phyloP scores from a whole-genome alignment of 2,797 vertebrate genomes.

The Australoheros facetus region DNA sequence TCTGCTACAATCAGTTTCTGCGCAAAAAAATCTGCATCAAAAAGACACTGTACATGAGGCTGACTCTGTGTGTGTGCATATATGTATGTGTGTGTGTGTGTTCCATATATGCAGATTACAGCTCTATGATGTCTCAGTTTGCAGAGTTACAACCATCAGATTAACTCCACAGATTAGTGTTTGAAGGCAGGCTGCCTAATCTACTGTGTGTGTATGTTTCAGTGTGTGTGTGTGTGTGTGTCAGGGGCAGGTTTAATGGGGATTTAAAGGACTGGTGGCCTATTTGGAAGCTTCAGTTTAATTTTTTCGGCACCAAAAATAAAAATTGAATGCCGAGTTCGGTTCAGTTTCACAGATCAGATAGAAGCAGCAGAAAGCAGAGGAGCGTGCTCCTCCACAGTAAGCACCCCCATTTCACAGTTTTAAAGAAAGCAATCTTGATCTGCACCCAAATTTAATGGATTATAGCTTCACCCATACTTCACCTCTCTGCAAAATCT shows the following conservation, averaged over 20 bases:
- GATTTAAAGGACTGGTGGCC: constrained; percentile 48
- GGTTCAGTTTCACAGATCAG: not conserved
- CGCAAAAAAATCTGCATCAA: not conserved
- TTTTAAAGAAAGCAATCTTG: not conserved
- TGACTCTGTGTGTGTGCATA: not conserved
- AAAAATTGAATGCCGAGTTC: not conserved
- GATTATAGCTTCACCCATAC: not conserved
- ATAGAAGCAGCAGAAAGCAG: not conserved
- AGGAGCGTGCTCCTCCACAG: not conserved
- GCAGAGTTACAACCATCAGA: constrained; percentile 60
- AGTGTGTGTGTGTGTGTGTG: constrained; percentile 23
- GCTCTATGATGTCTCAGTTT: constrained; percentile 57
- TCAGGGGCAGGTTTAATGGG: constrained; percentile 50
- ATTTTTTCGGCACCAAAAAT: not conserved
- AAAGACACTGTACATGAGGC: accelerated
- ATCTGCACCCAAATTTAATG: not conserved
- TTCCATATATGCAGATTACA: constrained; percentile 50
- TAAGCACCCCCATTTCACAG: not conserved
- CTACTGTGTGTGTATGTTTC: constrained; percentile 9
- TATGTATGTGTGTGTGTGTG: constrained; percentile 10
- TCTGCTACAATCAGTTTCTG: not conserved
- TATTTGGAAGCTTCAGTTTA: constrained; percentile 40
- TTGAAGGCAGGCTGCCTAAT: constrained; percentile 56
- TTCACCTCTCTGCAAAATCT: too few species aligned
- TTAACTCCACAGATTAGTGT: constrained; percentile 65